Conservation (phyloP, 2,888 invertebrate species). For the Ectemnius lituratus region DNA sequence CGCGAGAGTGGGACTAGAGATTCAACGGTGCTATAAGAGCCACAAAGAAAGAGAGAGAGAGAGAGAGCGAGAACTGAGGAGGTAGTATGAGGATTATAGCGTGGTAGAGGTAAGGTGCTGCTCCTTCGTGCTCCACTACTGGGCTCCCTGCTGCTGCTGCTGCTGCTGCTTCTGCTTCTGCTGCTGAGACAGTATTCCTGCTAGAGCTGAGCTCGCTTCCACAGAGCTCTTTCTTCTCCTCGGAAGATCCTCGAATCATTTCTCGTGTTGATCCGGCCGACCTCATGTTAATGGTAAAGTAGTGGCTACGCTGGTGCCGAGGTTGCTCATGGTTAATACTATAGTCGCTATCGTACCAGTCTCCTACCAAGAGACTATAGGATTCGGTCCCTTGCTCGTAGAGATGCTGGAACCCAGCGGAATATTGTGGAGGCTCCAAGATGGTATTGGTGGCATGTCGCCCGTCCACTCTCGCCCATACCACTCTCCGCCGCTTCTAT, state of each 20-base stretch:
- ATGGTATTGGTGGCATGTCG: slow-evolving; percentile 75
- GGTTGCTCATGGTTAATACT: no score
- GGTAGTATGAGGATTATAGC: slow-evolving; percentile 7
- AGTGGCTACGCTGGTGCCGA: no score
- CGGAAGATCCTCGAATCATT: not conserved
- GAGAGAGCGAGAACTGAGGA: slow-evolving; percentile 28
- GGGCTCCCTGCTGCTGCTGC: no score
- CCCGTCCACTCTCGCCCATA: slow-evolving; percentile 77
- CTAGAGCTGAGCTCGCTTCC: not conserved
- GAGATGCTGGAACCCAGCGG: no score
- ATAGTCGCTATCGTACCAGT: no score
- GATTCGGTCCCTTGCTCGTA: no score
- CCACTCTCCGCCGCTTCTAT: slow-evolving; percentile 41
- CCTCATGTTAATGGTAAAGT: not conserved
- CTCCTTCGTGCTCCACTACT: not conserved
- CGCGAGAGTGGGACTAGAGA: slow-evolving; percentile 29
- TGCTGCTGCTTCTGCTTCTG: not conserved
- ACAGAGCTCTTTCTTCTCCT: not conserved
- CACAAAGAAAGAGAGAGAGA: slow-evolving; percentile 39
- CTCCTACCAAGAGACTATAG: no score
- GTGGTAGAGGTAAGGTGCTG: slow-evolving; percentile 11
- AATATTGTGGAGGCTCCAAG: no score
- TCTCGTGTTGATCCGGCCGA: not conserved
- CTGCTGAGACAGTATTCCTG: not conserved
- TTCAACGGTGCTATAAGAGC: slow-evolving; percentile 34